A percentile compares a stretch with the other conserved stretches of the same genome.
These are phyloP conservation scores for Morpho deidamia DNA, from an alignment of 2,888 invertebrate genomes.

Conservation along the genomic window DNA sequence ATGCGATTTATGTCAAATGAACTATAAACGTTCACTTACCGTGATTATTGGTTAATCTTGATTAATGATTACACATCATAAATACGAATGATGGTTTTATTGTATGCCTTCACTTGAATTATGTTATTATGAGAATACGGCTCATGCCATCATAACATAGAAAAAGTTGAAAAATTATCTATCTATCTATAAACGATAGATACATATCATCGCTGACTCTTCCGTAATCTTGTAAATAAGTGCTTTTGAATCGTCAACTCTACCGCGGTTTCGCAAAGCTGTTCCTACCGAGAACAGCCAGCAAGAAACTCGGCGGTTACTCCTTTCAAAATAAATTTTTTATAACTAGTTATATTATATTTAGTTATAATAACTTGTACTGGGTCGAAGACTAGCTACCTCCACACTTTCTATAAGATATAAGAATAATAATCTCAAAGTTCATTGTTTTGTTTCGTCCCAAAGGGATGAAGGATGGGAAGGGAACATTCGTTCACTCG, in stretches of 20 bases:
- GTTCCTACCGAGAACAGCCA: no score
- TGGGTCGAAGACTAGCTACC: no score
- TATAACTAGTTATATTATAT: no score
- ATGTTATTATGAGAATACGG: background rate
- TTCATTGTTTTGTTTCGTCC: background rate
- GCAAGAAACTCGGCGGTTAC: no score
- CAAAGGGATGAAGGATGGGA: background rate
- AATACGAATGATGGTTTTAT: background rate
- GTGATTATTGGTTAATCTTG: constrained; percentile 21
- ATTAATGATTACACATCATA: constrained; percentile 9
- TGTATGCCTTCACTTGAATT: background rate
- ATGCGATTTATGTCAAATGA: constrained; percentile 23
- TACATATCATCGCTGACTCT: background rate
- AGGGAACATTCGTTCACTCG: background rate
- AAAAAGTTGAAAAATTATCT: no score
- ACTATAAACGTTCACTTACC: constrained; percentile 20
- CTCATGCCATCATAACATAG: background rate
- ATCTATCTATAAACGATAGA: background rate
- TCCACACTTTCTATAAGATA: no score
- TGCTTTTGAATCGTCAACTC: no score
- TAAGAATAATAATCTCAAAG: no score
- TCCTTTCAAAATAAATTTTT: no score
- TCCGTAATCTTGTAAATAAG: background rate
- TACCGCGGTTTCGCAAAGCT: no score
- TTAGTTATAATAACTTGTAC: no score